These are phyloP conservation scores for Melanaphis sacchari DNA, from an alignment of 1,140 invertebrate species.

Conservation along the genomic window DNA sequence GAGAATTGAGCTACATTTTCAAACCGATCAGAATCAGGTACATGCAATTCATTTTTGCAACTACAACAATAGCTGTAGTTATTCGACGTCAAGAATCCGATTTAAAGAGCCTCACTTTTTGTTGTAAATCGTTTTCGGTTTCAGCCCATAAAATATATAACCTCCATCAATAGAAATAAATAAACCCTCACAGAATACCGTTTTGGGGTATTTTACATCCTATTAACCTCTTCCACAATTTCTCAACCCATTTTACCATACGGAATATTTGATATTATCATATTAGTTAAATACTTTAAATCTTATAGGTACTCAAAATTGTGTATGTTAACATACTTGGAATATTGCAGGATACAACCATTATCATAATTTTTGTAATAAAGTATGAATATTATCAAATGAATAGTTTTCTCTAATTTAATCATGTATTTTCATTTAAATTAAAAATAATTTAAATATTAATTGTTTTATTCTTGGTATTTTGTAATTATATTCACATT, in stretches of 20 bases:
- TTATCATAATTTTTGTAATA: background rate
- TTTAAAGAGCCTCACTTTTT: background rate
- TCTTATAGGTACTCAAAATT: background rate
- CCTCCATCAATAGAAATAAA: slow-evolving; percentile 24
- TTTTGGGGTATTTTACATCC: slow-evolving; percentile 33
- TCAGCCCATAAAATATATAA: slow-evolving; percentile 30
- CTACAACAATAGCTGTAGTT: background rate
- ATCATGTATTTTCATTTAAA: background rate
- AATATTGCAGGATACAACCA: background rate
- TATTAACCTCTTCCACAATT: slow-evolving; percentile 11
- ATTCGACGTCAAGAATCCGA: background rate
- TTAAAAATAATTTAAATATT: background rate
- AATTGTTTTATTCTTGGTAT: background rate
- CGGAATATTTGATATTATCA: background rate
- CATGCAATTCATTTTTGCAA: background rate
- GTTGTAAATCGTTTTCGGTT: background rate
- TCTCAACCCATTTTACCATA: background rate
- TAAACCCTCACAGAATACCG: background rate
- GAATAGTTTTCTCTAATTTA: background rate
- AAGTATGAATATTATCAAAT: background rate
- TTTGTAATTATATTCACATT: background rate
- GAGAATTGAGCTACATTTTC: background rate
- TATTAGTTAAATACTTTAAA: slow-evolving; percentile 8
- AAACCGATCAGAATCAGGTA: background rate
- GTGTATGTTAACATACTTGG: background rate